phyloP scores from a whole-genome alignment of 2,888 invertebrate species.

The Drosophila longiperda region DNA sequence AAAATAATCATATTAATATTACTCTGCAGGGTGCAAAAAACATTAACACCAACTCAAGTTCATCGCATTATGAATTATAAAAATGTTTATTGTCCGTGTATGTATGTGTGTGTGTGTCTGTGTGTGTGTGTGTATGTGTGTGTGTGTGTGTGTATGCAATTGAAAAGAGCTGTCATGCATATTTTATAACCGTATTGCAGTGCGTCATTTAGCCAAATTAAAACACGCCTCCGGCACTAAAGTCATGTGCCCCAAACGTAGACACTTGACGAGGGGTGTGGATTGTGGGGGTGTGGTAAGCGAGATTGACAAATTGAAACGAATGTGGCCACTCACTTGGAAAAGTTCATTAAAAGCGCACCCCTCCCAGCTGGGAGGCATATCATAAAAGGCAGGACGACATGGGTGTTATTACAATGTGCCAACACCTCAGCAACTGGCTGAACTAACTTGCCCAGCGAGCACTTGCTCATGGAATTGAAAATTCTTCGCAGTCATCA shows the following conservation, averaged over 20 bases:
- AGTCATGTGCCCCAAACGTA: conserved; percentile 28
- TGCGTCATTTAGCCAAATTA: conserved; percentile 71
- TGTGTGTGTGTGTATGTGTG: conserved; percentile 3
- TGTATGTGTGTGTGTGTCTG: background rate
- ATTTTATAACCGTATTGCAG: conserved; percentile 58
- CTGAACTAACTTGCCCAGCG: conserved; percentile 63
- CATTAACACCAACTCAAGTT: conserved; percentile 8
- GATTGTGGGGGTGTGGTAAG: conserved; percentile 30
- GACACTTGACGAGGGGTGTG: conserved; percentile 2
- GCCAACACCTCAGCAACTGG: conserved; percentile 61
- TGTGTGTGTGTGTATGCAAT: conserved; percentile 39
- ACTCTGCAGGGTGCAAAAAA: conserved; percentile 21
- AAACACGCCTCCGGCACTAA: conserved; percentile 55
- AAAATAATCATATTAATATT: background rate
- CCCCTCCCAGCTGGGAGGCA: conserved; percentile 16
- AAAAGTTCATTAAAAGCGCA: conserved; percentile 79
- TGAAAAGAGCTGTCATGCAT: conserved; percentile 74
- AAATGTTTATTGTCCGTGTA: conserved; percentile 29
- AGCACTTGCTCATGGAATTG: conserved; percentile 65
- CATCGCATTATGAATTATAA: conserved; percentile 32
- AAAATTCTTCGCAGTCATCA: conserved; percentile 77
- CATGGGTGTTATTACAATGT: conserved; percentile 66
- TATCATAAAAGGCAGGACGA: conserved; percentile 64
- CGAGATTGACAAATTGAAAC: conserved; percentile 84
- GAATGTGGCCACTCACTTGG: conserved; percentile 79